Evolutionary conservation across 1,140 invertebrate genomes (phyloP).

Genomic region (Heterodera carotae): DNA sequence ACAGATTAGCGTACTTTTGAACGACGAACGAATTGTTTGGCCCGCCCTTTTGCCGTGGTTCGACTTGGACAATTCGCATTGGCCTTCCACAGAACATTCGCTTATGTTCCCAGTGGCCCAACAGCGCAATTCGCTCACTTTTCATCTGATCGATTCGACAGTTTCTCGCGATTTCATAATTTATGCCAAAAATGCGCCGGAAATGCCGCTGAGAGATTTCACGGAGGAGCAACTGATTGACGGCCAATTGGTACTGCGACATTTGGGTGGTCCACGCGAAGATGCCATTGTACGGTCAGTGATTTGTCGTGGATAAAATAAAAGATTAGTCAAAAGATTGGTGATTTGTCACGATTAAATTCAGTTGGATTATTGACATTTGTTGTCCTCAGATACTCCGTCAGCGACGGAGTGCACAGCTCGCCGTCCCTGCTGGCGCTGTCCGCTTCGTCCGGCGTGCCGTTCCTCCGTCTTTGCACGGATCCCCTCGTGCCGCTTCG

Average conservation of each 20-base stretch:
- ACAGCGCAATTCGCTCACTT: slow-evolving; percentile 33
- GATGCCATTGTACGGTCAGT: slow-evolving; percentile 9
- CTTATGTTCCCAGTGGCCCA: slow-evolving; percentile 12
- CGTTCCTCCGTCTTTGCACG: background rate
- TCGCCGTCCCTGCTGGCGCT: slow-evolving; percentile 30
- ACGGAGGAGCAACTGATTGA: slow-evolving; percentile 51
- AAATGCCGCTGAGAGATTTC: slow-evolving; percentile 51
- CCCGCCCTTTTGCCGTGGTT: slow-evolving; percentile 52
- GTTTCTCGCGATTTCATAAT: slow-evolving; percentile 46
- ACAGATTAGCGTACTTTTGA: slow-evolving; percentile 24
- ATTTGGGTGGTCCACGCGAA: slow-evolving; percentile 41
- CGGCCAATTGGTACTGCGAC: slow-evolving; percentile 52
- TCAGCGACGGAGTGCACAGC: slow-evolving; percentile 56
- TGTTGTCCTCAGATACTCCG: slow-evolving; percentile 51
- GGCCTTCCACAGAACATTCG: slow-evolving; percentile 18
- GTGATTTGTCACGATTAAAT: slow-evolving; percentile 2
- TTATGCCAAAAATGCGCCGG: slow-evolving; percentile 35
- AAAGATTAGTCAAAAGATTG: too few relatives aligned
- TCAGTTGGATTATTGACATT: background rate
- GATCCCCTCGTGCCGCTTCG: background rate
- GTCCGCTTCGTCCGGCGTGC: slow-evolving; percentile 3
- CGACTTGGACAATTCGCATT: slow-evolving; percentile 44
- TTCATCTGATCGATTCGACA: slow-evolving; percentile 51
- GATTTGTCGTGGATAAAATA: background rate
- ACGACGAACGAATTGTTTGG: slow-evolving; percentile 55